Evolutionary conservation across 2,113 vertebrate genomes (phyloP).

Genomic region (Zapus hudsonius): DNA sequence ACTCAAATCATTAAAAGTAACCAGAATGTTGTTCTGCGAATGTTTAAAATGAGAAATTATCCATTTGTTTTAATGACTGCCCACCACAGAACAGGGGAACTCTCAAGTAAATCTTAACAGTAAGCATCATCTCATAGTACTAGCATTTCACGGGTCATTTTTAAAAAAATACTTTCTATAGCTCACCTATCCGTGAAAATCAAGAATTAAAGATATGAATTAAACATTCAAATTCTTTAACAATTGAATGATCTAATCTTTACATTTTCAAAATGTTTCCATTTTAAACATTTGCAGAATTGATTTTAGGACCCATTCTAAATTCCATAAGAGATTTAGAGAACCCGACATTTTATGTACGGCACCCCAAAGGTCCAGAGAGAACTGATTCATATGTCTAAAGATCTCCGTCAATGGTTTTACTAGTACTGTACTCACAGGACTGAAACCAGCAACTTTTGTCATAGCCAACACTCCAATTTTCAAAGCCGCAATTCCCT

Average conservation of each 20-base stretch:
- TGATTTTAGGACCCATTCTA: conserved; percentile 65
- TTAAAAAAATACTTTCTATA: conserved; percentile 43
- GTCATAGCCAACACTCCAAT: conserved; percentile 71
- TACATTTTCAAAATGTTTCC: conserved; percentile 59
- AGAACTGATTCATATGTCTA: conserved; percentile 69
- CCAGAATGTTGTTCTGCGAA: conserved; percentile 52
- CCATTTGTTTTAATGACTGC: conserved; percentile 38
- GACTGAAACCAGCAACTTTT: conserved; percentile 73
- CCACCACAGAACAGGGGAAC: conserved; percentile 54
- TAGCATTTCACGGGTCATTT: conserved; percentile 40
- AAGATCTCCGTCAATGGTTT: conserved; percentile 65
- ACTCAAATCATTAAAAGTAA: conserved; percentile 67
- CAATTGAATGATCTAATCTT: conserved; percentile 57
- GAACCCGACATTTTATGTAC: conserved; percentile 70
- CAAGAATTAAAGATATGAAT: conserved; percentile 63
- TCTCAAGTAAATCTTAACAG: conserved; percentile 60
- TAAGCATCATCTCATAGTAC: conserved; percentile 42
- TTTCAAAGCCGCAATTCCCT: conserved; percentile 73
- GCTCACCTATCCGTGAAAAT: conserved; percentile 60
- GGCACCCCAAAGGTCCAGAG: conserved; percentile 60
- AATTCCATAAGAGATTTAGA: conserved; percentile 64
- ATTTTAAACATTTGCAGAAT: conserved; percentile 69
- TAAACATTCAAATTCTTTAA: conserved; percentile 69
- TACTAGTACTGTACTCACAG: conserved; percentile 70
- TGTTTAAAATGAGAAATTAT: conserved; percentile 54